Base-by-base conservation (phyloP, 2,888 invertebrate species). In the Arenicola marina region DNA sequence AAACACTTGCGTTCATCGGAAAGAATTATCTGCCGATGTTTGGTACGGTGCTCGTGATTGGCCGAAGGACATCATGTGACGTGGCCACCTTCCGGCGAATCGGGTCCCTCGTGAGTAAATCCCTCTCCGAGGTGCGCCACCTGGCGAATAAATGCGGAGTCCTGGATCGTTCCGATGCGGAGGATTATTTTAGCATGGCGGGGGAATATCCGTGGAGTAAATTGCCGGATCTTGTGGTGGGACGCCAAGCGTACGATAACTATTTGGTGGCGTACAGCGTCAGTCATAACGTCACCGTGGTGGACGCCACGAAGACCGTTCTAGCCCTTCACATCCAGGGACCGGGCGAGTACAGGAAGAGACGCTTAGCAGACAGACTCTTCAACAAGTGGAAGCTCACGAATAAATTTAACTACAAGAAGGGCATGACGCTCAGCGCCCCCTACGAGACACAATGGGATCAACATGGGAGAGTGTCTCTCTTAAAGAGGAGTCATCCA, bases 181-280 rank as follows among this genome's bases (percentile, higher is more conserved):
- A 46, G 31, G 60, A 60, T 44, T 60, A 60, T 31, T 60, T 60
- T 43, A 15, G 53, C 38, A 44, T 38, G 53, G 28, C 38, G 21
- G 3, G 54, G 2, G 34, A 31, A 29, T 45, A 28, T 29, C 44
- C 44, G n/a, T 60, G 60, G 60, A 18, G 29, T 18, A 26, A 29
- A 28, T 54, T 60, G 3, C 53, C 54, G 28, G 34, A 54, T 29
- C n/a, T 60, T 26, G 54, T 60, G 38, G 34, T 60, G 0, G 60
- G 60, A 21, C 53, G 60, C 1, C 26, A 34, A 15, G 60, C 54
- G 38, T 60, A 60, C 54, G 60, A 60, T 34, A 60, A 60, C 54
- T 60, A 32, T 54, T 24, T 60, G 29, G 46, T 46, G 54, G 48
- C 51, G 26, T 34, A 34, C n/a, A 24, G 43, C 53, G 31, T 54